These are phyloP conservation scores for Silurus asotus DNA, from an alignment of 2,113 vertebrate genomes.

Conservation along the genomic window DNA sequence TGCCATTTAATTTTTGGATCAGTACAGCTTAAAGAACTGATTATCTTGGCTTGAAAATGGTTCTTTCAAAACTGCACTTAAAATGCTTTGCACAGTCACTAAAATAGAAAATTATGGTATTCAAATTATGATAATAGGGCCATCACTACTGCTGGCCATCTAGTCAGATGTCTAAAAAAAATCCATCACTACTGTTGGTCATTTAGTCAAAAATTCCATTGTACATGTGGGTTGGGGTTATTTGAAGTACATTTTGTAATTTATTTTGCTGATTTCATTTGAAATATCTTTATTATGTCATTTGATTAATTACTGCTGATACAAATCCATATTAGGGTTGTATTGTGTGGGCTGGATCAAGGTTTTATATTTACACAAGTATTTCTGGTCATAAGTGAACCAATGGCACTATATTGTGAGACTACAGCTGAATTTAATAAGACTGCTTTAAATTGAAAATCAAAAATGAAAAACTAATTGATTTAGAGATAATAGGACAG, in stretches of 20 bases:
- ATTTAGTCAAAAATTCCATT: not conserved
- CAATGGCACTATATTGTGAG: not conserved
- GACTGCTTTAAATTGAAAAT: not conserved
- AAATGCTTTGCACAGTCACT: not conserved
- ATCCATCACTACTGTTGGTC: not conserved
- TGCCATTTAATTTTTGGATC: not conserved
- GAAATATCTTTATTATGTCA: not conserved
- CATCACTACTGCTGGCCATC: not conserved
- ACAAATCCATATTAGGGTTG: not conserved
- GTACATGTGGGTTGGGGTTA: not conserved
- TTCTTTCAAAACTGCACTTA: not conserved
- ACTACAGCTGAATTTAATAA: not conserved
- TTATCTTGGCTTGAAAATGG: not conserved
- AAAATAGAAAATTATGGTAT: not conserved
- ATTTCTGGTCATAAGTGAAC: not conserved
- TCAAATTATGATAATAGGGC: not conserved
- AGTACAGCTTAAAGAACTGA: not conserved
- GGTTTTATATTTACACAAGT: not conserved
- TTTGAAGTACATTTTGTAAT: not conserved
- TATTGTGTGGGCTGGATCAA: not conserved
- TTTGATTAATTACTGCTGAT: not conserved
- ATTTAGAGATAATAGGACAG: not conserved
- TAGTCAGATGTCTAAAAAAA: not conserved
- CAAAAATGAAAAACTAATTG: not conserved
- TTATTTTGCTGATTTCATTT: not conserved